Evolutionary conservation across 2,888 invertebrate genomes (phyloP), one percentile per base, ranked within the genome.

Genomic region (Eupsilia transversa): DNA sequence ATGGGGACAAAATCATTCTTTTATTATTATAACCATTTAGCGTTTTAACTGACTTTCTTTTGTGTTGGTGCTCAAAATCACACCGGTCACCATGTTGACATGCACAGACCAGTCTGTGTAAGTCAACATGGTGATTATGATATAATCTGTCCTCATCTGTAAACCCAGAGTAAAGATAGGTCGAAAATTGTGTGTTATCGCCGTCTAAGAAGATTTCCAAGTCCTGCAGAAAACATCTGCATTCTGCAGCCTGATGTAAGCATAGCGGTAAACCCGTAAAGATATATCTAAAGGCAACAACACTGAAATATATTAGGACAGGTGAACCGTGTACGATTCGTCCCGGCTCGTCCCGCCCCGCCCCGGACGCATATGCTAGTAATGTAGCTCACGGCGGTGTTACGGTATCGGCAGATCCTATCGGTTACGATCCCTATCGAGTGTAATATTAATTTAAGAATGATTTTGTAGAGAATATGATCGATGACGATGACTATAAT

Each of bases 291-390:
- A 63, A 77, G 69, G 77, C 41, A 75, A 82, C 82, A 68, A 46
- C 79, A 68, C 52, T 74, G 78, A 68, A 79, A 79, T 79, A 79
- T 79, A 79, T 73, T 72, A 79, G 74, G 79, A 79, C 78, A 79
- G 78, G 78, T 79, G 78, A 73, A 68, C 67, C 74, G 63, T 73
- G 79, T 73, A 79, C 79, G 67, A 74, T 79, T 73, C 79, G 77
- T 65, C 72, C 72, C 73, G 78, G 73, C 61, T 61, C 64, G 74
- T 52, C 63, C 78, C 79, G 73, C 72, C 41, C 79, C 78, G 79
- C 79, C 78, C 78, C 79, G 78, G 78, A 79, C 74, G 78, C 78
- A 73, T 68, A 63, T 79, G 78, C 63, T 35, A 14, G 72, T 66
- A 67, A 63, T 57, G 74, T 73, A 54, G 79, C 79, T 74, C 27